These are phyloP conservation scores for Sparus aurata DNA, from an alignment of 2,797 vertebrate species.

Conservation along the genomic window DNA sequence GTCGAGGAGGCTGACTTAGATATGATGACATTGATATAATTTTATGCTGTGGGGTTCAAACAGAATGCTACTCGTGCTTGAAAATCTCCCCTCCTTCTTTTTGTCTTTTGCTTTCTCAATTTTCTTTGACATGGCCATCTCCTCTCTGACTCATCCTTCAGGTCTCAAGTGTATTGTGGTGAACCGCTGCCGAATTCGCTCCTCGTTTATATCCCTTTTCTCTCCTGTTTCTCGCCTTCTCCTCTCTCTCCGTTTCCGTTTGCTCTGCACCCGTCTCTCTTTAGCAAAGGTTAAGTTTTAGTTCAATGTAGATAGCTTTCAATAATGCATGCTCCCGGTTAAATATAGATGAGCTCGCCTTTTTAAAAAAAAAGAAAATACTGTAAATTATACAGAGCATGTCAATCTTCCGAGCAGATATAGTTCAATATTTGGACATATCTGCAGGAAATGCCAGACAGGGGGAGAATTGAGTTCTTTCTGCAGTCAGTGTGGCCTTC, in stretches of 20 bases:
- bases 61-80: conserved; percentile 51
- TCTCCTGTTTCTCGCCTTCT: conserved; percentile 44
- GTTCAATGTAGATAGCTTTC: conserved; percentile 57
- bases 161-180: conserved; percentile 75
- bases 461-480: conserved; percentile 17
- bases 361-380: conserved; percentile 49
- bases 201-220: conserved; percentile 61
- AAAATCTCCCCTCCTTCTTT: conserved; percentile 37
- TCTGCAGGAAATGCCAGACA: conserved; percentile 30
- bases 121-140: conserved; percentile 68
- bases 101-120: conserved; percentile 58
- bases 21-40: conserved; percentile 34
- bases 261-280: conserved; percentile 30
- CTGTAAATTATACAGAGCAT: conserved; percentile 62
- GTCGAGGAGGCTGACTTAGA: conserved; percentile 15
- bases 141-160: conserved; percentile 75
- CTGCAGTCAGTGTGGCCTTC: conserved; percentile 37
- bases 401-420: conserved; percentile 48
- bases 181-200: conserved; percentile 66
- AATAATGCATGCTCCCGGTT: conserved; percentile 65
- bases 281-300: conserved; percentile 66
- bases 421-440: conserved; percentile 51
- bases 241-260: conserved; percentile 43
- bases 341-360: conserved; percentile 65
- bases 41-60: conserved; percentile 53